Evolutionary conservation across 2,113 vertebrate species (phyloP), one percentile per base, ranked within the genome.

Genomic region (Puntigrus tetrazona): DNA sequence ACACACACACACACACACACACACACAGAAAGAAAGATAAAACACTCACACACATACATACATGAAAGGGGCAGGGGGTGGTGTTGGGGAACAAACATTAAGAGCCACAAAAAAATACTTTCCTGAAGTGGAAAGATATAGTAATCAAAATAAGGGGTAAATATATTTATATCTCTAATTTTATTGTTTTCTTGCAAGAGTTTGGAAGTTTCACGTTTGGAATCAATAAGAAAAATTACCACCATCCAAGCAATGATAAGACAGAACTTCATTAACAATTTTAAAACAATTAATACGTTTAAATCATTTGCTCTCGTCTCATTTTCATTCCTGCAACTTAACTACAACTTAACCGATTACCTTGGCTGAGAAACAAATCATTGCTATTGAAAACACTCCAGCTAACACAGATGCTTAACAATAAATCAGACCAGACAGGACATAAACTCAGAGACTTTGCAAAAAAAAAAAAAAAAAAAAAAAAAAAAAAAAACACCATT

Each of bases 101-200:
- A n/a, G 52, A n/a, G 52, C 52, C 20, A 57, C 8, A 55, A 55
- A 55, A 57, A 20, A 57, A 57, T 45, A 55, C 85, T 89, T 87
- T 89, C 86, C 34, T 83, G 65, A 63, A 88, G 84, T 65, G 69
- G 27, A 88, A 89, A 85, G 77, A 82, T 25, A 77, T 88, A 87
- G 86, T 57, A 20, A 57, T 57, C 52, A n/a, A 89, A 87, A 90
- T 89, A 83, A 85, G 80, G 85, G 65, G 55, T 78, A 83, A 4
- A 43, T 72, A 69, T 34, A 77, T 65, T 83, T 86, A 78, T 86
- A 63, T 63, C 85, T 70, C 34, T 82, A 77, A 50, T 77, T 67
- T 18, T 57, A 10, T 10, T 47, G 29, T 72, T 47, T 84, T 83
- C 22, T 63, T 72, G 57, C 52, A 31, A 22, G 69, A 27, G 2